phyloP scores from a whole-genome alignment of 2,797 vertebrate genomes.

The Tapera naevia region DNA sequence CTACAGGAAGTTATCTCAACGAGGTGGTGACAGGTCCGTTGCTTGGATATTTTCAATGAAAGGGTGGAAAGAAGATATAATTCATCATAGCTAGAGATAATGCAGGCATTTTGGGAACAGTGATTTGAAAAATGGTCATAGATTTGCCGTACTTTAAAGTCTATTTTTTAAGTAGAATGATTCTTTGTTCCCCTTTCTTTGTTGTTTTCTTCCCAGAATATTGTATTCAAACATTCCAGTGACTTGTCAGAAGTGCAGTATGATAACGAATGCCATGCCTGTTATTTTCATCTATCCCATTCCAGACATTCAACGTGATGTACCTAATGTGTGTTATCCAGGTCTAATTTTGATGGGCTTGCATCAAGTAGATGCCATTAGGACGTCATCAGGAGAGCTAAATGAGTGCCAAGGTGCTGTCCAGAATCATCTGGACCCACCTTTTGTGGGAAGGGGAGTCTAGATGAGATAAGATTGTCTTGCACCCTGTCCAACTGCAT shows the following conservation, averaged over 20 bases:
- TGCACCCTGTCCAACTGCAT: no score
- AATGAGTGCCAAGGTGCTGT: background rate
- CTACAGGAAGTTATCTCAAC: background rate
- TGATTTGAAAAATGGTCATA: background rate
- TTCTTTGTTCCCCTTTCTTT: background rate
- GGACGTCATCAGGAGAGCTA: background rate
- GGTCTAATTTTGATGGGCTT: background rate
- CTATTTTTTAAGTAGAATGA: background rate
- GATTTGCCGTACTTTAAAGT: background rate
- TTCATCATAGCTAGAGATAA: background rate
- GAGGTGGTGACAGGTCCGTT: background rate
- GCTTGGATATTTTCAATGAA: background rate
- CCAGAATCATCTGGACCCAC: background rate
- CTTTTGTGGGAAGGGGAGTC: background rate
- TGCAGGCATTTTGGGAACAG: background rate
- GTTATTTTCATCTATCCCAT: background rate
- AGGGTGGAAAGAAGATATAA: background rate
- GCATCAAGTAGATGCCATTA: background rate
- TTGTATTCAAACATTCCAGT: background rate
- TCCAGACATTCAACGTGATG: background rate
- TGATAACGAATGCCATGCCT: background rate
- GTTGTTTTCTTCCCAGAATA: background rate
- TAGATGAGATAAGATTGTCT: background rate
- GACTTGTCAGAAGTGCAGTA: background rate
- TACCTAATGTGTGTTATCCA: background rate